phyloP scores from a whole-genome alignment of 2,888 invertebrate species.

The Flexamia atlantica region DNA sequence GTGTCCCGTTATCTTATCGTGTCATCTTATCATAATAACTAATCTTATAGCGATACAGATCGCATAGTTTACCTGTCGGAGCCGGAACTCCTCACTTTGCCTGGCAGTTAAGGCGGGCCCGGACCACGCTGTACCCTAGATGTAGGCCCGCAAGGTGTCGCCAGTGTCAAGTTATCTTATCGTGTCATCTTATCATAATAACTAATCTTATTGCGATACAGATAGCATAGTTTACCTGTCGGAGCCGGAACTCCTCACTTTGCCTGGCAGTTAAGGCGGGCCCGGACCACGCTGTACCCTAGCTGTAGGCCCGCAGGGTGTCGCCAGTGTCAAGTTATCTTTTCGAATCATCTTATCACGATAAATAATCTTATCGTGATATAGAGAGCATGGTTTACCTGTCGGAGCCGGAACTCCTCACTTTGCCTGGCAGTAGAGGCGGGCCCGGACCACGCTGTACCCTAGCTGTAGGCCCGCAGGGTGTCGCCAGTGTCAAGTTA shows the following conservation, averaged over 20 bases:
- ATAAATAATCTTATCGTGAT: no score
- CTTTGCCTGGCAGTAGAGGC: slow-evolving; percentile 86
- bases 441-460: slow-evolving; percentile 84
- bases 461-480: slow-evolving; percentile 91
- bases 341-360: no score
- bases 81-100: slow-evolving; percentile 80
- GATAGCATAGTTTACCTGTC: no score
- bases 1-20: slow-evolving; percentile 87
- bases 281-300: slow-evolving; percentile 84
- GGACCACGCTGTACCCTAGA: slow-evolving; percentile 84
- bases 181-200: no score
- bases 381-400: slow-evolving; percentile 73
- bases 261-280: slow-evolving; percentile 86
- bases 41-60: no score
- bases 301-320: slow-evolving; percentile 93
- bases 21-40: not conserved
- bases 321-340: slow-evolving; percentile 94
- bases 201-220: no score
- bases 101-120: slow-evolving; percentile 86
- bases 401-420: slow-evolving; percentile 79
- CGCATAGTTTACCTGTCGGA: slow-evolving; percentile 76
- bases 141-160: slow-evolving; percentile 94
- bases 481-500: slow-evolving; percentile 98
- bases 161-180: no score
- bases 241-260: slow-evolving; percentile 76